Conservation (phyloP, 2,113 vertebrate genomes). For the Nothoprocta perdicaria region DNA sequence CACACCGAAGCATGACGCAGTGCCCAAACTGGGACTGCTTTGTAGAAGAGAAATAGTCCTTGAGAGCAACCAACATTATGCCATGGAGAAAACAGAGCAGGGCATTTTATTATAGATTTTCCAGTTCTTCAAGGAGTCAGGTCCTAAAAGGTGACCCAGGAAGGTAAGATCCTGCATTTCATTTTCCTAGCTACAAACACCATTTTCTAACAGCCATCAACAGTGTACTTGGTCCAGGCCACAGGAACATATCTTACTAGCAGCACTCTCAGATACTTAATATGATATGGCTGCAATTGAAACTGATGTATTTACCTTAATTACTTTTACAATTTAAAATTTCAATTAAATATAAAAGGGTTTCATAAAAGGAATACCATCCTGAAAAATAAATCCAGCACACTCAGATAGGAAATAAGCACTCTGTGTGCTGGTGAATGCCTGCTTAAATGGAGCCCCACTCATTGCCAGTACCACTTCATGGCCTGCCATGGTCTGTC, state of each 20-base stretch:
- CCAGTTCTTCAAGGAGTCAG: constrained; percentile 48
- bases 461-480: not conserved
- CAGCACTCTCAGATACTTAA: not conserved
- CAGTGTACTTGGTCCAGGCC: not conserved
- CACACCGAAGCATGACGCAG: constrained; percentile 55
- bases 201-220: not conserved
- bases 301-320: constrained; percentile 27
- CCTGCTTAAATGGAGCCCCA: not conserved
- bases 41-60: constrained; percentile 4
- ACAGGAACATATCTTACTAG: not conserved
- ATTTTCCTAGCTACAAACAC: not conserved
- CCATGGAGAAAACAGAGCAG: constrained; percentile 46
- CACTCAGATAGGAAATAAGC: not conserved
- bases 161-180: not conserved
- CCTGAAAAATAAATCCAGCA: constrained; percentile 7
- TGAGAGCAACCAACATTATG: constrained; percentile 49
- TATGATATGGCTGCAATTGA: not conserved
- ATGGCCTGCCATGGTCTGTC: not conserved
- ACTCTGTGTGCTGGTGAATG: not conserved
- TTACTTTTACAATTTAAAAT: not conserved
- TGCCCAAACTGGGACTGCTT: constrained; percentile 24
- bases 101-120: constrained; percentile 46
- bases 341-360: constrained; percentile 20
- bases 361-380: constrained; percentile 16
- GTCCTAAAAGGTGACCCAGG: not conserved